Percentiles rank a stretch among this genome's conserved stretches.
phyloP scores from a whole-genome alignment of 2,113 vertebrate species.

The Cyphomyrus discorhynchus region DNA sequence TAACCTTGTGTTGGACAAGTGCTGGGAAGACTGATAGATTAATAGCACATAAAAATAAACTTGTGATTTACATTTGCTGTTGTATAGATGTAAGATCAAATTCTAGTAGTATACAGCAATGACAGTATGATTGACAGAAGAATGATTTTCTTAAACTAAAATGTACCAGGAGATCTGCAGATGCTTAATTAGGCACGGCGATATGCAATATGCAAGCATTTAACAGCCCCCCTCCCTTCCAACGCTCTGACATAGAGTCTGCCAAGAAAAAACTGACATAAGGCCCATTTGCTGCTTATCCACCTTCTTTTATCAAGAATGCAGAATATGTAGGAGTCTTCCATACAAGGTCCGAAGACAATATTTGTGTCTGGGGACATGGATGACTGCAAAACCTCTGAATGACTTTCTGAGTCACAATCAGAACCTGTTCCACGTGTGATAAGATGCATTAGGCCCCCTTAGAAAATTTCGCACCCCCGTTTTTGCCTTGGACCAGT shows the following conservation, averaged over 20 bases:
- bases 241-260: not conserved
- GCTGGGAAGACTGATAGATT: not conserved
- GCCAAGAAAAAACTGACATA: not conserved
- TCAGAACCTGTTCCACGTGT: not conserved
- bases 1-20: not conserved
- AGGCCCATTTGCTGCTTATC: not conserved
- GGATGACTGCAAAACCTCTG: not conserved
- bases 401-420: not conserved
- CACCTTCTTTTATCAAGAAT: not conserved
- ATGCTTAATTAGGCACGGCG: not conserved
- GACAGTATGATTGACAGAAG: too few species aligned
- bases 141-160: not conserved
- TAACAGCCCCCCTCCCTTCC: not conserved
- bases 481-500: not conserved
- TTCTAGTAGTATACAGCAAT: not conserved
- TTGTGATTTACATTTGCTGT: not conserved
- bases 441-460: not conserved
- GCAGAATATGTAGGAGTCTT: not conserved
- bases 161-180: not conserved
- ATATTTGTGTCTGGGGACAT: not conserved
- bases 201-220: slow-evolving; percentile 1
- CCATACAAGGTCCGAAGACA: not conserved
- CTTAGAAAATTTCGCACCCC: not conserved
- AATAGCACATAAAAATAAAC: not conserved
- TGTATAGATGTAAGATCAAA: not conserved